These are phyloP conservation scores for Silvanus unidentatus DNA, from an alignment of 2,888 invertebrate species.

Conservation along the genomic window DNA sequence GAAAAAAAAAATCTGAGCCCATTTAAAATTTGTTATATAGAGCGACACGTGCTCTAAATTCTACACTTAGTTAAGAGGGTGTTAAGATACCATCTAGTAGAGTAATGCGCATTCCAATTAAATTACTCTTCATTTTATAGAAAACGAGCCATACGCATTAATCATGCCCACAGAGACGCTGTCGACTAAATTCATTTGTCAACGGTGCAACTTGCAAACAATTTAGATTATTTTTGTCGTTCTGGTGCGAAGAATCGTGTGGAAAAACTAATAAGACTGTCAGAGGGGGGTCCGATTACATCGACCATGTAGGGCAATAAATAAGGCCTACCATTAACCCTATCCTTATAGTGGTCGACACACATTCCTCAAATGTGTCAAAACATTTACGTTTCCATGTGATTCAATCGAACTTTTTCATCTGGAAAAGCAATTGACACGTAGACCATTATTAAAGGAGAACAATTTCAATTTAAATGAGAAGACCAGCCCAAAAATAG, in stretches of 20 bases:
- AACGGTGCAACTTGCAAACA: conserved; percentile 33
- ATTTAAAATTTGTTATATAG: too few relatives aligned
- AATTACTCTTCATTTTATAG: conserved; percentile 33
- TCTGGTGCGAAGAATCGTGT: conserved; percentile 26
- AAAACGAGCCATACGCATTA: conserved; percentile 27
- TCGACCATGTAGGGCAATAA: conserved; percentile 15
- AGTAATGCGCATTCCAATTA: conserved; percentile 28
- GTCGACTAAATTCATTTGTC: conserved; percentile 33
- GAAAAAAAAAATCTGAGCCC: too few relatives aligned
- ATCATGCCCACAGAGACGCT: conserved; percentile 26
- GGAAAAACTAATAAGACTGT: conserved; percentile 25
- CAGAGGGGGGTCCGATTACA: conserved; percentile 17
- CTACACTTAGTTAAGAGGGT: too few relatives aligned
- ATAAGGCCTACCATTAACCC: conserved; percentile 11
- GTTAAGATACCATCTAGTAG: conserved; percentile 15
- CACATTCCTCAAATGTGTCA: conserved; percentile 16
- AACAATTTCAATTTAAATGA: too few relatives aligned
- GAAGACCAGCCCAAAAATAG: too few relatives aligned
- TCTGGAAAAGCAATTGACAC: not conserved
- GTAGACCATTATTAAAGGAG: not conserved
- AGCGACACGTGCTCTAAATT: too few relatives aligned
- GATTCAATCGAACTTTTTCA: not conserved
- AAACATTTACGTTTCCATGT: conserved; percentile 12
- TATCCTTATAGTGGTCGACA: conserved; percentile 8
- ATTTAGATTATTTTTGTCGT: conserved; percentile 34